phyloP scores from a whole-genome alignment of 2,797 vertebrate genomes.

The Smutsia temminckii region DNA sequence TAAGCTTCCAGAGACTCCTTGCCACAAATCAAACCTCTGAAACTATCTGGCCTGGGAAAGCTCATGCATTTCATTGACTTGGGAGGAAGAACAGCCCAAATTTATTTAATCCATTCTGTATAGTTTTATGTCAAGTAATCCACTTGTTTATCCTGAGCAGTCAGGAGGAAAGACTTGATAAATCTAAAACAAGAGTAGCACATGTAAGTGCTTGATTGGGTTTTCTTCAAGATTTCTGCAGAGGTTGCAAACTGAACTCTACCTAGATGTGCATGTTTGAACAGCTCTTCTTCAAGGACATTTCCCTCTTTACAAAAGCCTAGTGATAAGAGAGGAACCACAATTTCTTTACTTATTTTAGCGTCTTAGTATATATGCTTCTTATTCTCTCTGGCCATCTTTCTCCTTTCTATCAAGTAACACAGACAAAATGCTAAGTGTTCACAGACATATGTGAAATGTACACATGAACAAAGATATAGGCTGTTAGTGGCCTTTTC shows the following conservation, averaged over 20 bases:
- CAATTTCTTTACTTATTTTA: not conserved
- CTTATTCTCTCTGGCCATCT: not conserved
- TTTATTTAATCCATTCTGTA: conserved; percentile 66
- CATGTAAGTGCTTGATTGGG: conserved; percentile 80
- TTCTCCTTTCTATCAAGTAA: conserved; percentile 25
- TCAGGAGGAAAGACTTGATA: conserved; percentile 79
- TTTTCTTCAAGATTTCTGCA: conserved; percentile 73
- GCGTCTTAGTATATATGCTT: not conserved
- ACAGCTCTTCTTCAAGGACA: conserved; percentile 66
- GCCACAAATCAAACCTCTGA: conserved; percentile 43
- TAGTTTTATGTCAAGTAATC: conserved; percentile 71
- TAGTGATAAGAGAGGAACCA: not conserved
- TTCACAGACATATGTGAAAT: not conserved
- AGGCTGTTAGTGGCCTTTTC: not conserved
- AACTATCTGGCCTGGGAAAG: not conserved
- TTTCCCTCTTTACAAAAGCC: not conserved
- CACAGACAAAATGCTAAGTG: not conserved
- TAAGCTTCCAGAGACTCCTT: conserved; percentile 13
- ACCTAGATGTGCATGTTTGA: conserved; percentile 49
- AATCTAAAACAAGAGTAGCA: conserved; percentile 77
- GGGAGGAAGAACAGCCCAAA: conserved; percentile 31
- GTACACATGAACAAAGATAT: not conserved
- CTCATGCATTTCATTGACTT: conserved; percentile 51
- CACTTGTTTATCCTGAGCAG: conserved; percentile 75
- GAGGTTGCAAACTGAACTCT: conserved; percentile 66